Evolutionary conservation across 1,140 invertebrate species (phyloP).

Genomic region (Sycophila sp.): DNA sequence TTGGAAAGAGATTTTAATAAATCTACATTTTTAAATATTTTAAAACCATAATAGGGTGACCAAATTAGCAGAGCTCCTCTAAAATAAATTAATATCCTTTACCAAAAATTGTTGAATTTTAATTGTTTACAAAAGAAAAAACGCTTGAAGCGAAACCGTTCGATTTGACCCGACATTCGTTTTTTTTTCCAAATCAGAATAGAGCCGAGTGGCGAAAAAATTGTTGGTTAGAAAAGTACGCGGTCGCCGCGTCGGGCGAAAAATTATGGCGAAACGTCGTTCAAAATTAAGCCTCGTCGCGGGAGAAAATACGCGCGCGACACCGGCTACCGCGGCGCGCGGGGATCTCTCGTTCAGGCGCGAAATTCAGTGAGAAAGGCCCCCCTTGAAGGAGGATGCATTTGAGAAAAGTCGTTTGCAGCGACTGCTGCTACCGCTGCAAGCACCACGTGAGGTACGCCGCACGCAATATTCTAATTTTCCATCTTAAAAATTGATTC

Average conservation of each 20-base stretch:
- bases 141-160: no score
- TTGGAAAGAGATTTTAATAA: no score
- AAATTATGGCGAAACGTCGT: neutral
- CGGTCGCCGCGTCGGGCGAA: no score
- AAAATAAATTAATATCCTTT: no score
- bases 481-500: no score
- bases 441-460: constrained; percentile 13
- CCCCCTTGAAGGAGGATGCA: no score
- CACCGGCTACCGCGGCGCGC: neutral
- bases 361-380: neutral
- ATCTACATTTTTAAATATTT: no score
- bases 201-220: neutral
- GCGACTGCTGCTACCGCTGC: constrained; percentile 25
- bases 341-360: neutral
- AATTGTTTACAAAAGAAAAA: no score
- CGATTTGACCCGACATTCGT: no score
- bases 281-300: neutral
- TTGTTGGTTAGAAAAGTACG: constrained; percentile 12
- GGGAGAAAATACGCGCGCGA: neutral
- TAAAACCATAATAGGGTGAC: no score
- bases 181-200: neutral
- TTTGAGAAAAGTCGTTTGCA: neutral
- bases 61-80: no score
- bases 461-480: constrained; percentile 1
- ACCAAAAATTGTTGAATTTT: no score